These are phyloP conservation scores for Magallana gigas DNA, from an alignment of 1,140 invertebrate genomes.

Conservation along the genomic window DNA sequence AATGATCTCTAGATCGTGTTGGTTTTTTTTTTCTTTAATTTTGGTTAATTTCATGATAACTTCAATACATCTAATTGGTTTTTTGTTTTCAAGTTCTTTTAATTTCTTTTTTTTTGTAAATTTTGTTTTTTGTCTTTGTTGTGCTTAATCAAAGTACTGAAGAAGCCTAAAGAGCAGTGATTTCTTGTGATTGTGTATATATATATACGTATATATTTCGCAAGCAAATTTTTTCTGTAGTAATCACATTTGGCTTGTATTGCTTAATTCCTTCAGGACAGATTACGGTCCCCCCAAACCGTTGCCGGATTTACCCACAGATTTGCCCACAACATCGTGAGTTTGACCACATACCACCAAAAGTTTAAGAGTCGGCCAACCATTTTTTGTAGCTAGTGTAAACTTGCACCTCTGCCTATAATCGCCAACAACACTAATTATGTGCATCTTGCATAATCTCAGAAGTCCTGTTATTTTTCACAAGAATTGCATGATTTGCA, in stretches of 20 bases:
- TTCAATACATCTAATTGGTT: not conserved
- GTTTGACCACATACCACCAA: slow-evolving; percentile 37
- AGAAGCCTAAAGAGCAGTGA: not conserved
- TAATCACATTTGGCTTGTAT: slow-evolving; percentile 31
- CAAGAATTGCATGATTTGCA: slow-evolving; percentile 17
- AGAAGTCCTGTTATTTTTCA: not conserved
- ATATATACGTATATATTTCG: not conserved
- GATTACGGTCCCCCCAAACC: slow-evolving; percentile 22
- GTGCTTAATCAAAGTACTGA: not conserved
- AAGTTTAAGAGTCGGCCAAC: slow-evolving; percentile 22
- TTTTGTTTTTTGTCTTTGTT: slow-evolving; percentile 3
- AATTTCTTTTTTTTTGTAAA: not conserved
- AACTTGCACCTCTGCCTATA: slow-evolving; percentile 31
- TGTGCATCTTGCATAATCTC: slow-evolving; percentile 18
- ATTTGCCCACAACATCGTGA: slow-evolving; percentile 32
- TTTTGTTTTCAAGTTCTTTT: not conserved
- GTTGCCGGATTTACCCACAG: not conserved
- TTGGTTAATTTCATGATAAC: not conserved
- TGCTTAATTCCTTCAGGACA: slow-evolving; percentile 23
- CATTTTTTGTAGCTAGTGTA: slow-evolving; percentile 35
- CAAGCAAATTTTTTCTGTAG: slow-evolving; percentile 10
- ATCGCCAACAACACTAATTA: slow-evolving; percentile 26
- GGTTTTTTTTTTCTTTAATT: not conserved
- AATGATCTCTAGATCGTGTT: not conserved
- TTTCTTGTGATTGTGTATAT: slow-evolving; percentile 8